Conservation (phyloP, 2,888 invertebrate genomes). For the Microplitis deprimator region DNA sequence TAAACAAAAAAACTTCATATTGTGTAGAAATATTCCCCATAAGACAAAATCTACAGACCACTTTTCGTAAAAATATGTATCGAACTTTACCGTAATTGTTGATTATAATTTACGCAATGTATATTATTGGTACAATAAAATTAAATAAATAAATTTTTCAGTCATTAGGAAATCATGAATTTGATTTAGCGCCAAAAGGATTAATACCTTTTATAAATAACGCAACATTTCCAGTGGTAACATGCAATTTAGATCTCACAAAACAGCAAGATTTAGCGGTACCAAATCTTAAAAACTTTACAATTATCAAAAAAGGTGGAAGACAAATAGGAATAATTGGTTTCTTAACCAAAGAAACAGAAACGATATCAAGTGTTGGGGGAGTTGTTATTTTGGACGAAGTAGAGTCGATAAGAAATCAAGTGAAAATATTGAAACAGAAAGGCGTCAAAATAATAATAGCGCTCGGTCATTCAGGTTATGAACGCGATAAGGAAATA, state of each 20-base stretch:
- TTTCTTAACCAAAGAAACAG: slow-evolving; percentile 87
- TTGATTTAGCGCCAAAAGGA: slow-evolving; percentile 85
- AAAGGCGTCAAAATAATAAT: slow-evolving; percentile 85
- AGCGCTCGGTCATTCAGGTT: slow-evolving; percentile 92
- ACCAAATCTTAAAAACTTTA: slow-evolving; percentile 77
- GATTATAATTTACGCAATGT: no score
- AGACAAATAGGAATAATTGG: slow-evolving; percentile 87
- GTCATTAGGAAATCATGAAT: slow-evolving; percentile 94
- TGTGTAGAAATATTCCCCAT: no score
- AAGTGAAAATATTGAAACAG: slow-evolving; percentile 77
- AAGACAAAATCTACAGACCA: no score
- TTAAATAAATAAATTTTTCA: slow-evolving; percentile 65
- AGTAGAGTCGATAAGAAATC: slow-evolving; percentile 78
- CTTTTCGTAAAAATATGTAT: no score
- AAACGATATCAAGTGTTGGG: slow-evolving; percentile 73
- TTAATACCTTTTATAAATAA: slow-evolving; percentile 82
- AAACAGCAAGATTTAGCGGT: slow-evolving; percentile 76
- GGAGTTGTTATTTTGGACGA: slow-evolving; percentile 76
- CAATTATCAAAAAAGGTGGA: slow-evolving; percentile 78
- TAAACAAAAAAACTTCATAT: no score
- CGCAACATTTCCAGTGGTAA: slow-evolving; percentile 81
- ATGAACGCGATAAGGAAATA: slow-evolving; percentile 81
- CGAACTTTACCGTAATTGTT: no score
- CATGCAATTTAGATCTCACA: slow-evolving; percentile 82
- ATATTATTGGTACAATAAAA: no score